Conservation (phyloP, 2,888 invertebrate species). For the Phengaris alcon region DNA sequence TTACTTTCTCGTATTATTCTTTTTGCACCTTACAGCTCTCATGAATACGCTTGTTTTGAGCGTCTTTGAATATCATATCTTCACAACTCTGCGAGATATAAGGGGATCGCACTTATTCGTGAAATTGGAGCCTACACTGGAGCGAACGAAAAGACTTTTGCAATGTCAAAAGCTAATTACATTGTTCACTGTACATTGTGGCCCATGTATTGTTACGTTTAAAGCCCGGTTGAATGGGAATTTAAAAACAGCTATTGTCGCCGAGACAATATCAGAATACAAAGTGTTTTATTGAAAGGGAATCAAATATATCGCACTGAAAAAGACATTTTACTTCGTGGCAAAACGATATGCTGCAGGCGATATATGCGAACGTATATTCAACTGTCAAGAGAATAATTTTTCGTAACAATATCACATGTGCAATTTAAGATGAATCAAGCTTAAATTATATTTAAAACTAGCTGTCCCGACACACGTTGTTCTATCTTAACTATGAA, state of each 20-base stretch:
- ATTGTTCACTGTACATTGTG: neutral
- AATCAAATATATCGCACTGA: neutral
- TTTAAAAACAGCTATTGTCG: neutral
- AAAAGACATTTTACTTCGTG: neutral
- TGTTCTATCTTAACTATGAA: no score
- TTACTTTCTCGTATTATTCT: no score
- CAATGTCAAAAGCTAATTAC: neutral
- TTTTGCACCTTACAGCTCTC: no score
- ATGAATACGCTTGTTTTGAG: no score
- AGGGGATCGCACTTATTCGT: no score
- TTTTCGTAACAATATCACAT: neutral
- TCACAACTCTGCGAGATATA: neutral
- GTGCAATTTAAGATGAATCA: neutral
- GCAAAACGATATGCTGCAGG: neutral
- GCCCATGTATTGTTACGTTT: neutral
- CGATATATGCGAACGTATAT: neutral
- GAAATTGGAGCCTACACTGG: no score
- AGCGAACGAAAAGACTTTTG: no score
- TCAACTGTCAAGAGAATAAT: neutral
- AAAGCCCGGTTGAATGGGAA: neutral
- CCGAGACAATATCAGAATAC: slow-evolving; percentile 1
- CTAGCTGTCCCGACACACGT: no score
- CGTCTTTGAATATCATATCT: no score
- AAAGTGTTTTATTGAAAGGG: neutral
- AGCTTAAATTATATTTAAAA: no score